A percentile compares a stretch with the other conserved stretches of the same genome.
Conservation (phyloP, 2,888 invertebrate genomes). For the Terebella lapidaria region DNA sequence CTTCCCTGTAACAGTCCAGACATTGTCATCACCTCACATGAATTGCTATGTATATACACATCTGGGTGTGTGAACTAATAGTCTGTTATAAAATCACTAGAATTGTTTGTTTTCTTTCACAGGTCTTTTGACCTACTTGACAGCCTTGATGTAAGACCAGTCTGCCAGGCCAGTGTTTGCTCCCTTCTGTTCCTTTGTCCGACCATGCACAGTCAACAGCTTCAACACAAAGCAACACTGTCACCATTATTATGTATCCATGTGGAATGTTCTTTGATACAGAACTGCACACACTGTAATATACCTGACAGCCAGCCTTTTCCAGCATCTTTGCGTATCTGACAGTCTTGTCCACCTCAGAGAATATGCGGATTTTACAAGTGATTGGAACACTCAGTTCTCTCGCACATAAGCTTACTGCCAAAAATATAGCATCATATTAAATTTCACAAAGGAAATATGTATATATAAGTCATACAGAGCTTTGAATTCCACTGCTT, state of each 20-base stretch:
- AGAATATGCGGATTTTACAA: constrained; percentile 90
- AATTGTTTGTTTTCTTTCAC: background rate
- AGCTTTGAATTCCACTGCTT: too few relatives aligned
- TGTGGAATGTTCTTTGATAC: too few relatives aligned
- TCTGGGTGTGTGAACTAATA: background rate
- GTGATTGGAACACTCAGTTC: constrained; percentile 75
- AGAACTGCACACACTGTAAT: too few relatives aligned
- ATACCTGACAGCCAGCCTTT: constrained; percentile 74
- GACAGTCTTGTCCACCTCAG: constrained; percentile 77
- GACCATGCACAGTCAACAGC: constrained; percentile 89
- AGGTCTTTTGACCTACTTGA: constrained; percentile 62
- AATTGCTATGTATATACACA: background rate
- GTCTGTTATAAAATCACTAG: background rate
- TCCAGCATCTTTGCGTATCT: constrained; percentile 92
- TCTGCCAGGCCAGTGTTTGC: constrained; percentile 88
- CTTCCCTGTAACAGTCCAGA: constrained; percentile 60
- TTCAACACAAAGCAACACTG: constrained; percentile 38
- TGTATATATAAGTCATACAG: background rate
- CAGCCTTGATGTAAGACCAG: constrained; percentile 87
- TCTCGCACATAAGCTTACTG: constrained; percentile 47
- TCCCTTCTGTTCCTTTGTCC: constrained; percentile 94
- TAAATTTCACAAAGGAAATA: background rate
- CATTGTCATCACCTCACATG: background rate
- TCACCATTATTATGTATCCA: too few relatives aligned
- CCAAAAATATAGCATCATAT: background rate